Base-by-base conservation (phyloP, 2,797 vertebrate species). In the Varecia variegata region DNA sequence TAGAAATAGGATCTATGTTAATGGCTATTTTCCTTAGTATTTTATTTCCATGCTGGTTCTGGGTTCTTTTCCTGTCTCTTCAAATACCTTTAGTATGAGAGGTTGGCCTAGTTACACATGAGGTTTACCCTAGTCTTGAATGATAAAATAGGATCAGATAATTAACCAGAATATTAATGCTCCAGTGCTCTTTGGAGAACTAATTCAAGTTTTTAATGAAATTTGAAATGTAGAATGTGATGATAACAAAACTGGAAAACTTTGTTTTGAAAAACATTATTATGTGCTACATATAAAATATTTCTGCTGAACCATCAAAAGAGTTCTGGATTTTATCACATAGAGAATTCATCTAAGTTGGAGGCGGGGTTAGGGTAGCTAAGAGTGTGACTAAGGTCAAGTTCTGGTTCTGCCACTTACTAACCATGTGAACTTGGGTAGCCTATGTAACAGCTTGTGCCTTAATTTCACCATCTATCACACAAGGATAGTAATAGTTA, bases 121-220 rank as follows among this genome's bases (percentile, higher is more conserved):
- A 74, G 35, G 8, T 60, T 97, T 73, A 21, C 30, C n/a, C 15
- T 35, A 81, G 71, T 40, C 50, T 56, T 85, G 67, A 95, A 58
- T 60, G 65, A 90, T 70, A 79, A 82, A 77, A 38, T 82, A 83
- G 4, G 18, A 90, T 82, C 50, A 95, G 52, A 74, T 84, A 93
- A 71, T 74, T 70, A 87, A 77, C 88, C 68, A 47, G 85, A 73
- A 79, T 70, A 45, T 88, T 67, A 95, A 65, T 71, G 62, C 30
- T 77, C n/a, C 8, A 70, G 30, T 45, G 25, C 9, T 50, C 27
- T 79, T 88, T 15, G 40, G 77, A 80, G 60, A 94, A 58, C 7
- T 54, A 93, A 71, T 30, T 81, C 9, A 71, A 90, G 7, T 82
- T 97, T 84, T 84, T 73, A 73, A 96, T 86, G 45, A 74, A 88